Conservation (phyloP, 2,888 invertebrate genomes). For the Pteria penguin region DNA sequence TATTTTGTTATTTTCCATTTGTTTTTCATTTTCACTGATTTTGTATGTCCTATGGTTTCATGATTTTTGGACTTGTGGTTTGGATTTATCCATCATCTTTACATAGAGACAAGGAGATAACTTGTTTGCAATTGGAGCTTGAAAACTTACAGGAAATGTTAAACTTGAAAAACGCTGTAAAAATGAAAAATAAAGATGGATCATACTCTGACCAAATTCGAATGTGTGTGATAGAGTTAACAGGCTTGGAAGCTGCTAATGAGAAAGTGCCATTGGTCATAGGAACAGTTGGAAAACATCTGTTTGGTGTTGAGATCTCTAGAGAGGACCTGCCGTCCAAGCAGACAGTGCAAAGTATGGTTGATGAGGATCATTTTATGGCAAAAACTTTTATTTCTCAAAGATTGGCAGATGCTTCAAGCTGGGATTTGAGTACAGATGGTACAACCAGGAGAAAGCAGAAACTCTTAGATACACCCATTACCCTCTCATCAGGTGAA, state of each 20-base stretch:
- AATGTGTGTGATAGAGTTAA: constrained; percentile 40
- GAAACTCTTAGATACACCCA: constrained; percentile 45
- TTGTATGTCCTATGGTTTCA: no score
- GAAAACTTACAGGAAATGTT: background rate
- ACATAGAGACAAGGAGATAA: constrained; percentile 1
- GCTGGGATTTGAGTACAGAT: constrained; percentile 38
- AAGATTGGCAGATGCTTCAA: constrained; percentile 8
- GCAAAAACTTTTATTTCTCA: constrained; percentile 38
- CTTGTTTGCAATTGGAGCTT: background rate
- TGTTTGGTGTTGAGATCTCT: constrained; percentile 16
- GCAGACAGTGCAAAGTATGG: constrained; percentile 29
- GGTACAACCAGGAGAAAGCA: constrained; percentile 41
- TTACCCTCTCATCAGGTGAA: constrained; percentile 18
- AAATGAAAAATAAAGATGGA: constrained; percentile 29
- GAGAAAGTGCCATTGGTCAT: constrained; percentile 38
- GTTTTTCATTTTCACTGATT: no score
- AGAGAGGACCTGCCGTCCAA: constrained; percentile 29
- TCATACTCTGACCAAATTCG: constrained; percentile 25
- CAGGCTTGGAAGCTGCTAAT: constrained; percentile 40
- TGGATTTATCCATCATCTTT: no score
- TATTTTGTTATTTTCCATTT: no score
- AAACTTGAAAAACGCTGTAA: background rate
- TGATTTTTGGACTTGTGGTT: no score
- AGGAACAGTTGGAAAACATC: constrained; percentile 23
- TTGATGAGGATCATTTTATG: constrained; percentile 42